A percentile compares a stretch with the other conserved stretches of the same genome.
Conservation (phyloP, 2,888 invertebrate species). For the Drosophila austrosaltans region DNA sequence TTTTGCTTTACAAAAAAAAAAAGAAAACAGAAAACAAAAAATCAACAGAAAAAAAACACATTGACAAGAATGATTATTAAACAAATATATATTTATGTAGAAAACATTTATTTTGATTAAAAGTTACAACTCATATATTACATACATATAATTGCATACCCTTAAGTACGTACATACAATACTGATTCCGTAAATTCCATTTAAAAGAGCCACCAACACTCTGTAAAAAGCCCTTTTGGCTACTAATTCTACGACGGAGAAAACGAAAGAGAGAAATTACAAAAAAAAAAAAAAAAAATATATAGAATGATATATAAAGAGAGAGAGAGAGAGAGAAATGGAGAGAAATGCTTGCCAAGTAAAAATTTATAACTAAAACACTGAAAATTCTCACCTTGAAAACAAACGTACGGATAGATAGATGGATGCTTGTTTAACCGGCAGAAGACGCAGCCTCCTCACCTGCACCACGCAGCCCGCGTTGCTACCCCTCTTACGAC, state of each 20-base stretch:
- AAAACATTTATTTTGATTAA: constrained; percentile 55
- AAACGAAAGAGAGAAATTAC: constrained; percentile 41
- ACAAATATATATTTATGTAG: constrained; percentile 62
- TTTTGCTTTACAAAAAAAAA: constrained; percentile 58
- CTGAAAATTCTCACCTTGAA: constrained; percentile 62
- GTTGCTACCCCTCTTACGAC: background rate
- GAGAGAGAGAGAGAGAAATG: constrained; percentile 18
- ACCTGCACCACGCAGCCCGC: background rate
- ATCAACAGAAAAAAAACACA: constrained; percentile 33
- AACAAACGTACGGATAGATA: constrained; percentile 21
- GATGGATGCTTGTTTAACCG: no score
- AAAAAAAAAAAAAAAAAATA: no score
- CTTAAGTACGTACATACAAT: constrained; percentile 41
- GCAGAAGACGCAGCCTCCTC: constrained; percentile 2
- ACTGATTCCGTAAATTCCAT: constrained; percentile 60
- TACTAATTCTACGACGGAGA: constrained; percentile 38
- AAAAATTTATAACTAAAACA: constrained; percentile 54
- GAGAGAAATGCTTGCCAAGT: constrained; percentile 66
- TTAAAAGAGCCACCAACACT: constrained; percentile 47
- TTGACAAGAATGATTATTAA: constrained; percentile 58
- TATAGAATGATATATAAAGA: constrained; percentile 13
- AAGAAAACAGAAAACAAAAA: constrained; percentile 29
- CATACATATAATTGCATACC: constrained; percentile 14
- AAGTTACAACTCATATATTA: constrained; percentile 13
- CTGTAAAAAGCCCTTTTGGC: constrained; percentile 57